Evolutionary conservation across 64 coral and sea anemone species (phyloP), one percentile per base, ranked within the genome.

Genomic region (Hydrozoanthus tunicans): DNA sequence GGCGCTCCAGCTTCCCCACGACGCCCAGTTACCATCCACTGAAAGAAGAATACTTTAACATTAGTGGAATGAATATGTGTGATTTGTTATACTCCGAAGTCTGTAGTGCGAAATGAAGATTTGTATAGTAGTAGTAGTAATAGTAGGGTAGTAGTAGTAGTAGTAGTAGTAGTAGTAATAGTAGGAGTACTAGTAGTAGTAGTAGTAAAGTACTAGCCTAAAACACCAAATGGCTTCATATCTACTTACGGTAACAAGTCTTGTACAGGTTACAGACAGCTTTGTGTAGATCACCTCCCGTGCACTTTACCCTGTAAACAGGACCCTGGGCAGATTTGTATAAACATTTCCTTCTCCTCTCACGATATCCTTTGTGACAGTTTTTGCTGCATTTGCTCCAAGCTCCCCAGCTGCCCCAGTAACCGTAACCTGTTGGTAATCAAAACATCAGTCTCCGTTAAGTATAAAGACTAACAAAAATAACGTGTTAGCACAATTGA

Each of bases 21-120:
- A 53, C 6, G 65, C 53, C 83, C 83, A 86, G 24, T 86, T 14
- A 11, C 83, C 83, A 6, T 86, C n/a, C 67, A 86, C 83, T 86
- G 17, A 0, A 20, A 6, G n/a, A 6, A 14, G 20, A 64, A 57
- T 15, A 9, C 0, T 53, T 6, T 57, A 79, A 57, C 7, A 57
- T 7, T 12, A 12, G 7, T 12, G 9, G 13, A 6, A 68, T 68
- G 13, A 58, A 75, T 0, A 51, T 75, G 1, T 75, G 27, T 51
- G 24, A 11, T 75, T 10, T 52, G 26, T 57, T 3, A 23, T 2
- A 56, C 12, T 6, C 6, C 3, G 68, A 24, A 70, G 10, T 27
- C 70, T 73, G 70, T 73, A 4, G 4, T 23, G 5, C 70, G 15
- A 17, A 69, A 69, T 69, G 24, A 69, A 69, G 15, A 20, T 4